Base-by-base conservation (phyloP, 2,113 vertebrate genomes). In the Xyliphius kryptos region DNA sequence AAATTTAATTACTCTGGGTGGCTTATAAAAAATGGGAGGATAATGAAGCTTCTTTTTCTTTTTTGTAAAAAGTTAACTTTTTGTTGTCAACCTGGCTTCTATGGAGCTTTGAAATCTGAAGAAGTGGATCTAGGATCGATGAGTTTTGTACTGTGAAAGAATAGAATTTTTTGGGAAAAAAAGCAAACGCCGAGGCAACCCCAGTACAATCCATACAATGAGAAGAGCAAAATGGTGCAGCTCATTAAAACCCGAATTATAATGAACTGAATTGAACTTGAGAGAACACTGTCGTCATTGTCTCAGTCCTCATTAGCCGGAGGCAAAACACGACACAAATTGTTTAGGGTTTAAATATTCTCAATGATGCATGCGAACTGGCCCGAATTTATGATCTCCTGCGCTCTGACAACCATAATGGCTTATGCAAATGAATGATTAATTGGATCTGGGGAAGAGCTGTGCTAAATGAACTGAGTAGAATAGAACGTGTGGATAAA, bases 391-490 rank as follows among this genome's bases (percentile, higher is more conserved):
- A 84, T 83, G 49, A 72, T 74, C 76, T 72, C 66, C 74, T 75
- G 61, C 9, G 67, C 79, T 70, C 71, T 79, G 77, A 78, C 78
- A 81, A 57, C 62, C 67, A 59, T 84, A 85, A 85, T 81, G 83
- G 77, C 79, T 81, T 85, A 83, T 85, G 83, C 77, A 86, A 85
- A 84, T 85, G 26, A 54, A 74, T 67, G 72, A 72, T 70, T 77
- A 63, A 71, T 74, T 75, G 66, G 73, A 66, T 69, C 56, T 77
- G 48, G 41, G 41, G 21, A 65, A 77, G 76, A 77, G 49, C 49
- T 32, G 36, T 57, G 21, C 40, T 71, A 73, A 75, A 78, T 61
- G 54, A 70, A 63, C 72, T 78, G 64, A 67, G 72, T 61, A 69
- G 40, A 63, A 32, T 70, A 20, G 49, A 73, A 68, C 47, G 57